These are phyloP conservation scores for Helogale parvula DNA, from an alignment of 2,113 vertebrate species.

Conservation along the genomic window DNA sequence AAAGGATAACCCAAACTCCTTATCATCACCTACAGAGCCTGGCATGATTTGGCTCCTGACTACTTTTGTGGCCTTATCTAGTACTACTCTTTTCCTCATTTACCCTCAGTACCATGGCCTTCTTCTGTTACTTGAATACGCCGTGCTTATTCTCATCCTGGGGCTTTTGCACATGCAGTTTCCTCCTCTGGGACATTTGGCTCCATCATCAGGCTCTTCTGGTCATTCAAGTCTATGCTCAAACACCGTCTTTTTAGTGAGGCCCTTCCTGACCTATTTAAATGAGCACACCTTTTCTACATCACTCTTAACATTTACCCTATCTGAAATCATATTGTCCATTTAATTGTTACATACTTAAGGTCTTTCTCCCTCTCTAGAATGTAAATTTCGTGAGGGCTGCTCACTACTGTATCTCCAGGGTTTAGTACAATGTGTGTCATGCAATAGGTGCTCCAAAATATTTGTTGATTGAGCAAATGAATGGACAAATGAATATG, in stretches of 20 bases:
- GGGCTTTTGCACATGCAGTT: background rate
- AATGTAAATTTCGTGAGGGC: background rate
- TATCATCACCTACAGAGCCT: background rate
- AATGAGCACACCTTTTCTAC: background rate
- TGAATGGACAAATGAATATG: background rate
- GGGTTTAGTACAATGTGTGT: background rate
- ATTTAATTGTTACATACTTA: background rate
- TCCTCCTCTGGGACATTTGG: background rate
- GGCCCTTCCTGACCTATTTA: background rate
- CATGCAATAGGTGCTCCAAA: background rate
- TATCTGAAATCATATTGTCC: background rate
- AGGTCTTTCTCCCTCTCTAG: background rate
- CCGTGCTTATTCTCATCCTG: background rate
- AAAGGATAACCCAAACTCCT: background rate
- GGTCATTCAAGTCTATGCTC: background rate
- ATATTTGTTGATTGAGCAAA: constrained; percentile 39
- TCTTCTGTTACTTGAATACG: background rate
- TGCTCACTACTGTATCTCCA: background rate
- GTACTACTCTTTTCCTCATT: background rate
- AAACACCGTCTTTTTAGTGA: background rate
- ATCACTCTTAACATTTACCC: background rate
- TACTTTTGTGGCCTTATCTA: background rate
- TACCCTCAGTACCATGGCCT: background rate
- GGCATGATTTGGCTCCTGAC: background rate
- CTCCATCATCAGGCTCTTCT: background rate